phyloP scores from a whole-genome alignment of 2,113 vertebrate species.

The Amblyopsis rosae region DNA sequence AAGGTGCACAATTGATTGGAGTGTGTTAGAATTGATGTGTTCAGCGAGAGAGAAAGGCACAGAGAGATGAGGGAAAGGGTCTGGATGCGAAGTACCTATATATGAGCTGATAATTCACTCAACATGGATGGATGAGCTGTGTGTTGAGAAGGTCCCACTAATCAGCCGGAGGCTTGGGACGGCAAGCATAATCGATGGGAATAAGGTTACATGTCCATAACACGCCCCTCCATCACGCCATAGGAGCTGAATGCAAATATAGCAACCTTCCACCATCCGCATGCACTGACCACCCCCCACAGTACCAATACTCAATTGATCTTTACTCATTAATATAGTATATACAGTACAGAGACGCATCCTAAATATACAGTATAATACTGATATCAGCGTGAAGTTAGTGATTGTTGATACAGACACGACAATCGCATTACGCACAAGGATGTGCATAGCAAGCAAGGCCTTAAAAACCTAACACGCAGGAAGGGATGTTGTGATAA shows the following conservation, averaged over 20 bases:
- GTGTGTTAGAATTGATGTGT: too few relatives aligned
- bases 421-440: too few relatives aligned
- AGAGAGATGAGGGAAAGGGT: not conserved
- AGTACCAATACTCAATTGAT: too few relatives aligned
- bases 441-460: too few relatives aligned
- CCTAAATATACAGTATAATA: too few relatives aligned
- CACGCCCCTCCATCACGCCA: conserved; percentile 35
- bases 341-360: too few relatives aligned
- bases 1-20: not conserved
- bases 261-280: conserved; percentile 3
- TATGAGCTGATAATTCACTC: conserved; percentile 41
- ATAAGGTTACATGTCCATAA: conserved; percentile 52
- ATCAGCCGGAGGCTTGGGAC: conserved; percentile 12
- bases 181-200: conserved; percentile 38
- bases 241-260: conserved; percentile 40
- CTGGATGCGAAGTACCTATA: not conserved
- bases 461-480: too few relatives aligned
- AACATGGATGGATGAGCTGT: conserved; percentile 32
- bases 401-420: too few relatives aligned
- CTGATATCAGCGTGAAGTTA: too few relatives aligned
- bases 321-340: too few relatives aligned
- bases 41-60: not conserved
- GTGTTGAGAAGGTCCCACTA: conserved; percentile 38
- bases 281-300: not conserved
- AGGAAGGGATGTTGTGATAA: too few relatives aligned